Conservation (phyloP, 2,797 vertebrate species). For the Siniperca scherzeri region DNA sequence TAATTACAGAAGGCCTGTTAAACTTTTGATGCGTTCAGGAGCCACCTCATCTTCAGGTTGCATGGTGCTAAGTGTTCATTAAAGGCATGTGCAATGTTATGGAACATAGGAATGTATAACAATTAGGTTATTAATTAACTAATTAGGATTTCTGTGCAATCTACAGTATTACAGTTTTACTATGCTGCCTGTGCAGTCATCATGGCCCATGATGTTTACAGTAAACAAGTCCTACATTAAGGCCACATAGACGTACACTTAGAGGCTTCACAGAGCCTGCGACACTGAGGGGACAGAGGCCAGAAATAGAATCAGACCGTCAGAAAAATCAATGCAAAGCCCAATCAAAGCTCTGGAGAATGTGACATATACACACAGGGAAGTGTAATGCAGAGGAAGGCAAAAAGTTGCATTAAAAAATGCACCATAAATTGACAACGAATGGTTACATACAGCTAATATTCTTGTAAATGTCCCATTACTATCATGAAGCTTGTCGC, state of each 20-base stretch:
- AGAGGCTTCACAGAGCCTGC: constrained; percentile 70
- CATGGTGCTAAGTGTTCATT: constrained; percentile 86
- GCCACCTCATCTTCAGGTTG: constrained; percentile 84
- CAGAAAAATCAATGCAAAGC: constrained; percentile 48
- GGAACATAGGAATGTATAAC: constrained; percentile 84
- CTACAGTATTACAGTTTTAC: constrained; percentile 72
- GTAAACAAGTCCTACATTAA: constrained; percentile 65
- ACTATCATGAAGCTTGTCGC: constrained; percentile 21
- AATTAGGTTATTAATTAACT: constrained; percentile 75
- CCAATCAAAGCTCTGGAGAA: constrained; percentile 28
- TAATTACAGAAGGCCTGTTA: constrained; percentile 66
- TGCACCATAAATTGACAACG: background rate
- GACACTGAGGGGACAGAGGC: constrained; percentile 42
- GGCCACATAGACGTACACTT: constrained; percentile 65
- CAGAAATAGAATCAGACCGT: constrained; percentile 44
- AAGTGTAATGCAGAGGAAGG: constrained; percentile 13
- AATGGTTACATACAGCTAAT: background rate
- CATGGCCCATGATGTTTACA: constrained; percentile 76
- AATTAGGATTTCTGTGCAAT: constrained; percentile 77
- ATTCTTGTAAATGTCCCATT: constrained; percentile 35
- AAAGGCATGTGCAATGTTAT: constrained; percentile 85
- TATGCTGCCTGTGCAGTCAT: constrained; percentile 76
- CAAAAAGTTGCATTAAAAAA: constrained; percentile 1
- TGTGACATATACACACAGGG: constrained; percentile 12
- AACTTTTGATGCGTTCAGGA: constrained; percentile 72